These are phyloP conservation scores for Standfussiana lucernea DNA, from an alignment of 2,888 invertebrate species.

Conservation along the genomic window DNA sequence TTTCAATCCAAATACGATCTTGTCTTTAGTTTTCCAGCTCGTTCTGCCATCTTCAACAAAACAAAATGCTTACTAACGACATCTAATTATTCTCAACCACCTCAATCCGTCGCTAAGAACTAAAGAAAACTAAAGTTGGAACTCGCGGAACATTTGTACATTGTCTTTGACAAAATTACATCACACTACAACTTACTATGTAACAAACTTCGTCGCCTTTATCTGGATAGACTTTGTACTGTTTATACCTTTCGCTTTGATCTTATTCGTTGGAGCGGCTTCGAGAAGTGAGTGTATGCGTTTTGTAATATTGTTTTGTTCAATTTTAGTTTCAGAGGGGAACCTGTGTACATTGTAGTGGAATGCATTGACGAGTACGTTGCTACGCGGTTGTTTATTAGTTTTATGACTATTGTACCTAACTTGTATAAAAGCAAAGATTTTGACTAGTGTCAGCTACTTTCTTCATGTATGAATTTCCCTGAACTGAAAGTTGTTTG, in stretches of 20 bases:
- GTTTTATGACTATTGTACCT: background rate
- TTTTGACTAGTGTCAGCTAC: background rate
- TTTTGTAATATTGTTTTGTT: conserved; percentile 40
- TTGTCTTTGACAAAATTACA: conserved; percentile 53
- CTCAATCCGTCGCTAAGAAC: conserved; percentile 12
- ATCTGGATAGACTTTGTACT: conserved; percentile 44
- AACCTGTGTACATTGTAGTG: conserved; percentile 9
- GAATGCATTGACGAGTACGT: background rate
- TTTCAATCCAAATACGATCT: background rate
- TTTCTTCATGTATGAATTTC: background rate
- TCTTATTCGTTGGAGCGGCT: conserved; percentile 41
- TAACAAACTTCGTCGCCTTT: conserved; percentile 37
- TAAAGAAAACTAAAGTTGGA: conserved; percentile 24
- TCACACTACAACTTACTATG: conserved; percentile 35
- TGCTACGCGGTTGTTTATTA: background rate
- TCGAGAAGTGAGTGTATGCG: conserved; percentile 19
- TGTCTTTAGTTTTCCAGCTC: background rate
- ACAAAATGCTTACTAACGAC: background rate
- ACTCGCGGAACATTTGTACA: conserved; percentile 48
- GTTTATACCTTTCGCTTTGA: conserved; percentile 49
- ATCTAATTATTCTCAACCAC: background rate
- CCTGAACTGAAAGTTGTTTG: too few relatives aligned
- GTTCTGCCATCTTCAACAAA: background rate
- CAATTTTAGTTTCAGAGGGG: conserved; percentile 6
- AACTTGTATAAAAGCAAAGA: background rate